A percentile compares a stretch with the other conserved stretches of the same genome.
phyloP scores from a whole-genome alignment of 2,113 vertebrate genomes.

The Philantomba maxwellii region DNA sequence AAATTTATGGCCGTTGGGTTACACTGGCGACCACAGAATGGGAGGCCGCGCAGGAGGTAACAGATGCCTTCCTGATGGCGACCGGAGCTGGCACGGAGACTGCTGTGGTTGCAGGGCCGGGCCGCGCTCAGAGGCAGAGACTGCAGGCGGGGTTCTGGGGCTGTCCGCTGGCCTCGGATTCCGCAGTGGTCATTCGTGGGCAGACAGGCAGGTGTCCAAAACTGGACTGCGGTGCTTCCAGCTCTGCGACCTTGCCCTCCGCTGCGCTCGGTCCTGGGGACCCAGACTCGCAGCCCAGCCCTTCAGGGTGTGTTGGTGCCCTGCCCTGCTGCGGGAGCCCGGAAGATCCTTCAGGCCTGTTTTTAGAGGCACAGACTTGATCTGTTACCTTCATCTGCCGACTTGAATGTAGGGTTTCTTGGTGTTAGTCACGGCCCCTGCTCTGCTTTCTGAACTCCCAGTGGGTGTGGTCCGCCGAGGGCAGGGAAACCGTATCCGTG shows the following conservation, averaged over 20 bases:
- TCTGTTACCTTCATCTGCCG: not conserved
- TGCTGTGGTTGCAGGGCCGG: not conserved
- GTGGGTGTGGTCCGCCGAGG: not conserved
- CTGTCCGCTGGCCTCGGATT: not conserved
- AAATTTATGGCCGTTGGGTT: conserved; percentile 29
- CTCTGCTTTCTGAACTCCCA: not conserved
- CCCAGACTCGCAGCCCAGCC: not conserved
- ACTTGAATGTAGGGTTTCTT: not conserved
- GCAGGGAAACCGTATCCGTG: too few relatives aligned
- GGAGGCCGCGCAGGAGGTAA: not conserved
- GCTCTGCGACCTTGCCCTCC: not conserved
- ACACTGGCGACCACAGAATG: not conserved
- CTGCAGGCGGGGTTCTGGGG: not conserved
- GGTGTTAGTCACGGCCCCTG: not conserved
- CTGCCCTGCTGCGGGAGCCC: not conserved
- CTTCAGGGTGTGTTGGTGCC: not conserved
- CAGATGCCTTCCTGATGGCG: not conserved
- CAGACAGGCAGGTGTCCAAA: conserved; percentile 47
- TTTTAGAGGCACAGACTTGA: not conserved
- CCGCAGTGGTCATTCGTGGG: conserved; percentile 10
- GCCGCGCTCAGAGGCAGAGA: not conserved
- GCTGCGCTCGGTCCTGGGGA: not conserved
- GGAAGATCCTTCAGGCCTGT: not conserved
- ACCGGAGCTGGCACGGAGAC: not conserved
- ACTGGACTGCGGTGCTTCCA: conserved; percentile 4